Evolutionary conservation across 2,797 vertebrate genomes (phyloP), one percentile per base, ranked within the genome.

Genomic region (Scleropages formosus): DNA sequence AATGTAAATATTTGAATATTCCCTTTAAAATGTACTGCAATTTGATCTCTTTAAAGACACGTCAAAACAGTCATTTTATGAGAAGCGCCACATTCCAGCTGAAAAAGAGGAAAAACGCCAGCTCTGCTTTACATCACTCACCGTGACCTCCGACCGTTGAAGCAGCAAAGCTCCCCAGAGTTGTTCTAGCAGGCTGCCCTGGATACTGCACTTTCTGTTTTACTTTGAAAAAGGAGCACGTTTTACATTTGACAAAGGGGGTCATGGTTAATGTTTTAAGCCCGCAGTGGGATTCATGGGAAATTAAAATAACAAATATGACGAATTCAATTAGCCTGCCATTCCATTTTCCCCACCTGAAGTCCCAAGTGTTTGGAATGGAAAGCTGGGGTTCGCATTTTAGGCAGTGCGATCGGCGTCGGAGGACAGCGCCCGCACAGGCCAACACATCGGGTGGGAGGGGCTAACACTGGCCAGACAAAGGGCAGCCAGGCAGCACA

Each of bases 231-330:
- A 2, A 8, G 49, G 20, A 13, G 20, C 22, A 18, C 58, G 12
- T 16, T 53, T 58, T n/a, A 3, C 8, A 24, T 69, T 49, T 39
- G 26, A 75, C 56, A 39, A 75, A 72, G 18, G 13, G n/a, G 31
- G 56, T 44, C 70, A 3, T 59, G 70, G n/a, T 15, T 31, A 71
- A 71, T 44, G 18, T 59, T 49, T 26, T 22, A 16, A 20, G 1
- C 1, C 26, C 61, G 74, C 59, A 49, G 22, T 39, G 10, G 51
- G 65, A 66, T 62, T 51, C 26, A 4, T n/a, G 47, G 47, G 20
- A 24, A 66, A 69, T 53, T 39, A 76, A 71, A 75, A 67, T 51
- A 78, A 70, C 49, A 69, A 78, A 64, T 56, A 59, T 4, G 44
- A n/a, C 20, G 64, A 26, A 75, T 18, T 71, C 47, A 56, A 71